Evolutionary conservation across 2,888 invertebrate genomes (phyloP), one percentile per base, ranked within the genome.

Genomic region (Leptinotarsa juncta): DNA sequence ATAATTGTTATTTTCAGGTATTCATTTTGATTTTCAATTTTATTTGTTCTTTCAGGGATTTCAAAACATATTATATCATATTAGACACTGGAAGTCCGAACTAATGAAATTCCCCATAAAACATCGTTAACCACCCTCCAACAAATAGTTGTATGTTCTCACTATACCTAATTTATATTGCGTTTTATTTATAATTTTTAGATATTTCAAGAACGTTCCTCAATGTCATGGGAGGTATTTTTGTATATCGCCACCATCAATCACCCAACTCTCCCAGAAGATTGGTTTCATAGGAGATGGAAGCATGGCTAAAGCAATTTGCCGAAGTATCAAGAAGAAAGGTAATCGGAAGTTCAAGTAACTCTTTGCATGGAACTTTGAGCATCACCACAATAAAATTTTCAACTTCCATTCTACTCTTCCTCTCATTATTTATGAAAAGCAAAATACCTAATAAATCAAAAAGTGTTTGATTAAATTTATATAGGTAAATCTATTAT

Each of bases 201-300:
- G 69, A 55, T 57, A 57, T 20, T 18, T 65, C 12, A 65, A 26
- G 66, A 53, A 69, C 65, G n/a, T 72, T 18, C 53, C 32, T 32
- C 42, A 67, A 57, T 57, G 42, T 32, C 65, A 73, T 4, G 49
- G 55, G 51, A 77, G 73, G 71, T 57, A 42, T 67, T 60, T 72
- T 72, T 70, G 74, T 60, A 75, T 75, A 26, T 60, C 49, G 50
- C 4, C 75, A 32, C 67, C 77, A 32, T 32, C 32, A 53, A 26
- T 71, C 23, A 84, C 57, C 16, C 48, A 83, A 81, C 78, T 86
- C 32, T 71, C 82, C 5, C 75, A 90, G 76, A 90, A 89, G 83
- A 88, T 95, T 81, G 96, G 96, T 67, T 96, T 97, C 87, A 93
- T 97, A 84, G 97, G 96, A 3, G 96, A 95, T 77, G 97, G 97